Evolutionary conservation across 1,140 invertebrate species (phyloP), one percentile per base, ranked within the genome.

Genomic region (Bombus balteatus): DNA sequence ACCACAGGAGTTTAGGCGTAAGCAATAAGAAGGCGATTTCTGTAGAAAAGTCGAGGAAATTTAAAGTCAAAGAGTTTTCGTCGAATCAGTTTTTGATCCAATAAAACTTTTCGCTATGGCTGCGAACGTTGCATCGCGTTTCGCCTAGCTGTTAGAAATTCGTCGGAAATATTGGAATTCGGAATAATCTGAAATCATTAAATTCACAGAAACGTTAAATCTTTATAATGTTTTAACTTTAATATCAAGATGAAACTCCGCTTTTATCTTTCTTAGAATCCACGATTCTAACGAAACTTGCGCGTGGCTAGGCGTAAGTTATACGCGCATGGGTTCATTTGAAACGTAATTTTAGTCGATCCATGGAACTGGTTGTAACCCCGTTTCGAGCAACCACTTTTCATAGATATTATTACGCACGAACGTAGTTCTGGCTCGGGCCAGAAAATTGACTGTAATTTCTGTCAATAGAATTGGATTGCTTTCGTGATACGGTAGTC

Each of bases 291-390:
- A 32, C 6, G 32, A 66, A 34, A n/a, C 65, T 34, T 66, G 59
- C 15, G 22, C 0, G 22, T 25, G 25, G 37, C 41, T 43, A 72
- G 12, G 25, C 25, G 37, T 0, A 22, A 34, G 18, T 18, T 62
- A 12, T 22, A 59, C 6, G 10, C 34, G 57, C 3, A 12, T 41
- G 9, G n/a, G 13, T 43, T 71, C 39, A 13, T 79, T 57, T 13
- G 47, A 68, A 59, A 71, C 25, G 83, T 71, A 84, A 84, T 79
- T 84, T 79, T 47, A 72, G 32, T 66, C 22, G 32, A 57, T 62
- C 53, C 66, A 34, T 43, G 83, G 18, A 71, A 37, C 66, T 28
- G 37, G 8, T 53, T 39, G 53, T 71, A 78, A 84, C 47, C 47
- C n/a, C 65, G 47, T 78, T 78, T n/a, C n/a, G 37, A 6, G 22